Evolutionary conservation across 2,113 vertebrate genomes (phyloP), one percentile per base, ranked within the genome.

Genomic region (Dunckerocampus dactyliophorus): DNA sequence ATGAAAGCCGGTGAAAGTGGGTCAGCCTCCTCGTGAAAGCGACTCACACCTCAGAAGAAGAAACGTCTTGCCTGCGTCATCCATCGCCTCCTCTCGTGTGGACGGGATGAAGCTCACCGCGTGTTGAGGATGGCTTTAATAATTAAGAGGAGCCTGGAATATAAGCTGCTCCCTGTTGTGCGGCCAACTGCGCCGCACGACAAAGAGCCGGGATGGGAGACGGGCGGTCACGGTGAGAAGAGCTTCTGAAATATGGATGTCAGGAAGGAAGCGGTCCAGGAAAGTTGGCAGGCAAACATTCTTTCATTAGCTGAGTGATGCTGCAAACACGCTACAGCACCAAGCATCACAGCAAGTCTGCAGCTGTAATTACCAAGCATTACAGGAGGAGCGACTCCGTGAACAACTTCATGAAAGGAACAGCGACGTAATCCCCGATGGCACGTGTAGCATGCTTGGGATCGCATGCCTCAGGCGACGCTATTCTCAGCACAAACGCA

Each of bases 241-340:
- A 53, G 71, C 72, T 82, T 71, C 81, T 88, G 69, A 90, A 89
- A 90, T 88, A 89, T 89, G 71, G 58, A 89, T 86, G 80, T 58
- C 70, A 71, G 74, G 56, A 78, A 74, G 65, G 71, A 8, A 76
- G 72, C 69, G 56, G 62, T 65, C 71, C 64, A 56, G 67, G 64
- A 67, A 62, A 77, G 73, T 74, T 80, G 77, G 68, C 76, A 53
- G 14, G 57, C 50, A 77, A 76, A 76, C 67, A 65, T 70, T 77
- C 62, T 71, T 69, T 76, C 57, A 28, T 59, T 37, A 67, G 58
- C 72, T 75, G 52, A 63, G 74, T 72, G 71, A 74, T 11, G 50
- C 37, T 56, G 61, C 15, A 42, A 56, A 42, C 14, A 56, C 52
- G 13, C 52, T 37, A 37, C 31, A 54, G 54, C 34, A 6, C 37